Conservation (phyloP, 2,888 invertebrate species). For the Ischnura elegans region DNA sequence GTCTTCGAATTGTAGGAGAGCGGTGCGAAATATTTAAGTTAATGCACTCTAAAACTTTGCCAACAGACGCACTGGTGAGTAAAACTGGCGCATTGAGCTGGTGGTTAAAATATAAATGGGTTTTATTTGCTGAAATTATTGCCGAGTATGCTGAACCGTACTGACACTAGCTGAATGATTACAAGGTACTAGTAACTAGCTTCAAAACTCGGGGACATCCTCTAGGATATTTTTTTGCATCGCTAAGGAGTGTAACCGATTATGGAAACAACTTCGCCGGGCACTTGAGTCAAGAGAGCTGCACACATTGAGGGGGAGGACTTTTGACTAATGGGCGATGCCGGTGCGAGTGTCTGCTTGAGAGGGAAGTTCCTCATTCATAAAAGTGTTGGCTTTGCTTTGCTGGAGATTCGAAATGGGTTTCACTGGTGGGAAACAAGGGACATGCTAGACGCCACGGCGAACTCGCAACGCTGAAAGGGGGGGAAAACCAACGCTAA, state of each 20-base stretch:
- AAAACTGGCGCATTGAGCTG: too few species aligned
- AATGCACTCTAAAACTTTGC: too few species aligned
- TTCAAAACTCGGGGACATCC: too few species aligned
- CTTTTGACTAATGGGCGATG: not conserved
- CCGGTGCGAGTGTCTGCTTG: not conserved
- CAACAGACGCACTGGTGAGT: too few species aligned
- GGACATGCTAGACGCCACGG: not conserved
- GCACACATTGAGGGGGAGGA: not conserved
- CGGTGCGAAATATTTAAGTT: too few species aligned
- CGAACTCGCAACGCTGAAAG: not conserved
- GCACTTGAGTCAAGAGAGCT: not conserved
- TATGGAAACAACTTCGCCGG: not conserved
- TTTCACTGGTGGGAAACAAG: not conserved
- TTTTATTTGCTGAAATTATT: not conserved
- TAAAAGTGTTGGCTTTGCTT: not conserved
- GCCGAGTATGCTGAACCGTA: too few species aligned
- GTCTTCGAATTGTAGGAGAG: too few species aligned
- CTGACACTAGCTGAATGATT: too few species aligned
- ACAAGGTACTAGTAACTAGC: too few species aligned
- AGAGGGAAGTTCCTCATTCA: conserved; percentile 30
- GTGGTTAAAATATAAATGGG: too few species aligned
- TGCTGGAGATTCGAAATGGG: not conserved
- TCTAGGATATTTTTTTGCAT: too few species aligned
- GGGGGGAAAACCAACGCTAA: not conserved
- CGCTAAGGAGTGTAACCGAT: too few species aligned